phyloP scores from a whole-genome alignment of 2,797 vertebrate species.

The Zalophus californianus region DNA sequence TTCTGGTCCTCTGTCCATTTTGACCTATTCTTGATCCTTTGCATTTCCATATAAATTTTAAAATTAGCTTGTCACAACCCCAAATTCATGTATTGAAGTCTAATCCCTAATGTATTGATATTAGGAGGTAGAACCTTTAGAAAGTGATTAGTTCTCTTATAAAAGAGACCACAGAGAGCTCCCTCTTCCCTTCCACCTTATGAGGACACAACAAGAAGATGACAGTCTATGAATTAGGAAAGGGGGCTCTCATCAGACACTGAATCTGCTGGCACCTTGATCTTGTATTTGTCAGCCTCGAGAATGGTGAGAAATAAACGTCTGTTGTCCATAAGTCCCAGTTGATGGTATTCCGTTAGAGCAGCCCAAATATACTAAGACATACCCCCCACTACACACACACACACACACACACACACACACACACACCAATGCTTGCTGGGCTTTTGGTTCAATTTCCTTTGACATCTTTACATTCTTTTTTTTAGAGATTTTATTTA shows the following conservation, averaged over 20 bases:
- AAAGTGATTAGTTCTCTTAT: neutral
- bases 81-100: neutral
- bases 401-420: too few relatives aligned
- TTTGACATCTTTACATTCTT: neutral
- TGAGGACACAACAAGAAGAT: neutral
- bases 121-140: neutral
- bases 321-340: neutral
- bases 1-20: neutral
- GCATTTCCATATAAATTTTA: conserved; percentile 18
- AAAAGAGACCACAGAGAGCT: neutral
- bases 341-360: neutral
- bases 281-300: neutral
- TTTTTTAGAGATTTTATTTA: too few relatives aligned
- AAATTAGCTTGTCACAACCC: neutral
- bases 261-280: neutral
- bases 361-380: neutral
- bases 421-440: neutral
- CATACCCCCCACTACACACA: neutral
- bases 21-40: neutral
- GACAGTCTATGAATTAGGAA: neutral
- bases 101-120: neutral
- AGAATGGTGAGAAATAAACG: neutral
- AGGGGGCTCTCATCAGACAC: neutral
- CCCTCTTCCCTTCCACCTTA: neutral
- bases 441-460: neutral